Base-by-base conservation (phyloP, 2,113 vertebrate species). In the Marmota monax region DNA sequence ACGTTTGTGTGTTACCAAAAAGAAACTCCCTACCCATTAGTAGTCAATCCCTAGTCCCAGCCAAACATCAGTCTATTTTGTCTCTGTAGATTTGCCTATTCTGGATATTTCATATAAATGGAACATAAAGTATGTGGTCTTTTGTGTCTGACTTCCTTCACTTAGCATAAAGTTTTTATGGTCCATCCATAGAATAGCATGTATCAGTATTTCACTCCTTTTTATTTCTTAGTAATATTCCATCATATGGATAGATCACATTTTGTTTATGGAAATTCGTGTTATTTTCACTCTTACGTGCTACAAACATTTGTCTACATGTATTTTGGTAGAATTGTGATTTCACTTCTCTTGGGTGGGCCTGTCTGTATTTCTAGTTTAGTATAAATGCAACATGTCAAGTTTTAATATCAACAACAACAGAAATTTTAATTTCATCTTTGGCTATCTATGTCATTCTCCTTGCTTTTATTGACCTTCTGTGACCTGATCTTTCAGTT, bases 331-430 rank as follows among this genome's bases (percentile, higher is more conserved):
- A 16, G 72, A 88, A 27, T 53, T 73, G 86, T 70, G 18, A 58
- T 95, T 95, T 90, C 45, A 94, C 95, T 95, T 92, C 11, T 92
- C 8, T 93, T 87, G 77, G 45, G 22, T 84, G 58, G 70, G 45
- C 45, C 56, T 58, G 56, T 58, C 58, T 58, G 12, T 91, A 51
- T 96, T 89, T 37, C 27, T 73, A 53, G 27, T 65, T 70, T 48
- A 84, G 34, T 4, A 42, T 96, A 94, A 95, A 78, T 87, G 17
- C 45, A 39, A 39, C 79, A 3, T 89, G 39, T 93, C 89, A 86
- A 53, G 48, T 87, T 90, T 92, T 51, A 32, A 95, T 72, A 92
- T 70, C 83, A 78, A 78, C 48, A 89, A 80, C 5, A 92, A 58
- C 37, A 37, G 37, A 76, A 32, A 51, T 92, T 90, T 88, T 45